Evolutionary conservation across 2,113 vertebrate genomes (phyloP).

Genomic region (Mionectes macconnelli): DNA sequence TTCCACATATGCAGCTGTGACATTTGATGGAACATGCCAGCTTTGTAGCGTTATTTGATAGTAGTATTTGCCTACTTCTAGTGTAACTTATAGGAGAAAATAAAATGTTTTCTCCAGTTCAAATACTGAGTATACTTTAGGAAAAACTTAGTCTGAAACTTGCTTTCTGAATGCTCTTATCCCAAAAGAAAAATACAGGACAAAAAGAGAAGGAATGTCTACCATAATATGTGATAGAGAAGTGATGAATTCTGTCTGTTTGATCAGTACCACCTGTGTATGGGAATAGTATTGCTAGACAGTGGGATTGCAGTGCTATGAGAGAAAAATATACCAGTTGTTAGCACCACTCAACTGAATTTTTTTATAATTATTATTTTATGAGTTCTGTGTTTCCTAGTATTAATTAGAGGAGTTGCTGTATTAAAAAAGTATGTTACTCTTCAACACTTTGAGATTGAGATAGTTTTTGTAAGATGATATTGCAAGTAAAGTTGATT

Average conservation of each 20-base stretch:
- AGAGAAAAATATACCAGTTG: background rate
- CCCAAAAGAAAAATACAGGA: background rate
- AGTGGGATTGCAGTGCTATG: background rate
- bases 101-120: background rate
- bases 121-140: background rate
- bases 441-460: fast-evolving
- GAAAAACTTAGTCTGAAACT: background rate
- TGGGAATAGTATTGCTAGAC: background rate
- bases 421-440: background rate
- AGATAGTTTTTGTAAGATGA: background rate
- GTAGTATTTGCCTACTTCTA: background rate
- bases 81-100: background rate
- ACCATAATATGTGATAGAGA: background rate
- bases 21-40: background rate
- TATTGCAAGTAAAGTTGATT: background rate
- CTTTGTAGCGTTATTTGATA: background rate
- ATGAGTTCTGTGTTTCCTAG: background rate
- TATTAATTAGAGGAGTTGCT: background rate
- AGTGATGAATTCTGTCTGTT: fast-evolving
- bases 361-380: background rate
- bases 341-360: background rate
- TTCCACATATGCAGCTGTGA: background rate
- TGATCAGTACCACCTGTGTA: background rate
- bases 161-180: background rate
- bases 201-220: background rate